Evolutionary conservation across 2,113 vertebrate genomes (phyloP).

Genomic region (Laticauda colubrina): DNA sequence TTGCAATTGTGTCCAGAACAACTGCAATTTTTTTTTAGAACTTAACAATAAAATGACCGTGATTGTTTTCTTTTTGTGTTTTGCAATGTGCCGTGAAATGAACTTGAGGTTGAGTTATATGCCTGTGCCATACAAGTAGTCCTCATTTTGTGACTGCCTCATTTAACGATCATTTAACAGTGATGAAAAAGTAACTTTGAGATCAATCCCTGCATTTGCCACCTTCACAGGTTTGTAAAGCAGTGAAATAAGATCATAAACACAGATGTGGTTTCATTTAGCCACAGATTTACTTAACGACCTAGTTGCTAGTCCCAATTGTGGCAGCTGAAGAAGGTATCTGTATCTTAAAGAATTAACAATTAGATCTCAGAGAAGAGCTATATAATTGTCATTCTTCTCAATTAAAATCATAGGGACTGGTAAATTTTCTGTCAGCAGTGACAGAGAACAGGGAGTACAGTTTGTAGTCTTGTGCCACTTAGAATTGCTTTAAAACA

Average conservation of each 20-base stretch:
- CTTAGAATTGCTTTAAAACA: neutral
- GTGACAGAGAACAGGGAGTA: neutral
- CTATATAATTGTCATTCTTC: neutral
- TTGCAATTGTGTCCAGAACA: neutral
- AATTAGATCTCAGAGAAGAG: neutral
- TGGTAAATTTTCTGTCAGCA: neutral
- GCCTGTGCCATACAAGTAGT: neutral
- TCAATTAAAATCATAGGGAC: neutral
- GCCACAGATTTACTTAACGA: neutral
- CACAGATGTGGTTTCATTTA: neutral
- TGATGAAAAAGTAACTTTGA: neutral
- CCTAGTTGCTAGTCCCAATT: neutral
- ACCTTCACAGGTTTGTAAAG: neutral
- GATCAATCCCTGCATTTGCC: neutral
- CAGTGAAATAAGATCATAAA: neutral
- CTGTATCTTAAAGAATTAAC: neutral
- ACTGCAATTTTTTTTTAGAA: neutral
- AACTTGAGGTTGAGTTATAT: neutral
- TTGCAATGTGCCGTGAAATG: neutral
- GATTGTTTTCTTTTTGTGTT: neutral
- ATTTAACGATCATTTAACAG: neutral
- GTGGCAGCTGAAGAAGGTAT: neutral
- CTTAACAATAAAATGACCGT: neutral
- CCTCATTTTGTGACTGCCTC: neutral
- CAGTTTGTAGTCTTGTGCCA: neutral